Percentiles rank a stretch among this genome's conserved stretches.
phyloP scores from a whole-genome alignment of 2,113 vertebrate species.

The Pelvicachromis taeniatus region DNA sequence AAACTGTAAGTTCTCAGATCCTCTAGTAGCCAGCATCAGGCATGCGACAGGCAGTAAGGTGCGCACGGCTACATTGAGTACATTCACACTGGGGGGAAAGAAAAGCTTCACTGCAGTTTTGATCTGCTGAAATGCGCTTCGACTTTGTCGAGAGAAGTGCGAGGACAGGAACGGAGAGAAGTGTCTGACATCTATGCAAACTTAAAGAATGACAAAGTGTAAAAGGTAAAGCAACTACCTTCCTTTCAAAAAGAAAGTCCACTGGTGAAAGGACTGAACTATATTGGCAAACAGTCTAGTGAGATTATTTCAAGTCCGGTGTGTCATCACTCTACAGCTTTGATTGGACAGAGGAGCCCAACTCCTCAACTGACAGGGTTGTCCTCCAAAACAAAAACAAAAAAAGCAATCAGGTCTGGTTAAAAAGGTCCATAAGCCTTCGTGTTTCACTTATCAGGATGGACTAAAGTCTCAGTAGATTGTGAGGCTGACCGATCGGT shows the following conservation, averaged over 20 bases:
- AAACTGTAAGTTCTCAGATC: slow-evolving; percentile 76
- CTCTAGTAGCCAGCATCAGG: slow-evolving; percentile 78
- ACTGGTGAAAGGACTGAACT: not conserved
- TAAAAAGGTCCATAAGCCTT: slow-evolving; percentile 30
- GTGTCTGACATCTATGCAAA: slow-evolving; percentile 15
- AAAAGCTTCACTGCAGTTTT: slow-evolving; percentile 9
- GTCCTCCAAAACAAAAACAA: not conserved
- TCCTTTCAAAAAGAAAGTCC: not conserved
- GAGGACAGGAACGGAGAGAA: slow-evolving; percentile 13
- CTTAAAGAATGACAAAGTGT: slow-evolving; percentile 29
- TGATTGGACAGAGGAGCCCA: not conserved
- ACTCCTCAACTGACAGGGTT: not conserved
- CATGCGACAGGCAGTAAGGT: slow-evolving; percentile 78
- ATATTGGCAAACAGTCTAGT: not conserved
- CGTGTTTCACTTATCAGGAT: not conserved
- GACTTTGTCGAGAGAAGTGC: slow-evolving; percentile 53
- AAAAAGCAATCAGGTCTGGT: not conserved
- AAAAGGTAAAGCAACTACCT: slow-evolving; percentile 47
- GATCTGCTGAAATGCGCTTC: slow-evolving; percentile 4
- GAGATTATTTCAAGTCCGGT: slow-evolving; percentile 15
- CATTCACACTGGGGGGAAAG: slow-evolving; percentile 51
- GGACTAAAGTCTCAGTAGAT: slow-evolving; percentile 80
- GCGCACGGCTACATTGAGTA: slow-evolving; percentile 55
- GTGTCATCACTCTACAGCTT: not conserved
- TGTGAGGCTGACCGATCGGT: slow-evolving; percentile 92